These are phyloP conservation scores for Lytechinus variegatus DNA, from an alignment of 35 echinoderm and acorn worm genomes.

Conservation along the genomic window DNA sequence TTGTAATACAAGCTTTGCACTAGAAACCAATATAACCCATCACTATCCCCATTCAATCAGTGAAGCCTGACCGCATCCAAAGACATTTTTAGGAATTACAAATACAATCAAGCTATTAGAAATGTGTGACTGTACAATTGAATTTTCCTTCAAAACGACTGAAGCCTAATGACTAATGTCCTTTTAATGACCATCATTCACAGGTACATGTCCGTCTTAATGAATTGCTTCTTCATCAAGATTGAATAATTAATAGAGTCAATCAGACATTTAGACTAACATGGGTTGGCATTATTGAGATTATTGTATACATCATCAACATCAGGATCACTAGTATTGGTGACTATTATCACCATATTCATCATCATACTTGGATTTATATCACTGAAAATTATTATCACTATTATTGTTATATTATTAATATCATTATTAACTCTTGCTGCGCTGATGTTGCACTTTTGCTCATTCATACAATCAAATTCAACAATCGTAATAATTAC, in stretches of 20 bases:
- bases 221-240: neutral
- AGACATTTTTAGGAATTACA: neutral
- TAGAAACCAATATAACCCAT: neutral
- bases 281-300: neutral
- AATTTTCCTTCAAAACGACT: neutral
- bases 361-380: no score
- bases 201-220: neutral
- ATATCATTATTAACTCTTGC: no score
- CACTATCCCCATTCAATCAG: neutral
- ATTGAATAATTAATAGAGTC: neutral
- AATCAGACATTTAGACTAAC: neutral
- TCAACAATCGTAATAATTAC: no score
- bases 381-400: no score
- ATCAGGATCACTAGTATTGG: no score
- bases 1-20: neutral
- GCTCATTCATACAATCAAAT: no score
- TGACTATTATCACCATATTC: no score
- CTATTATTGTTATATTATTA: no score
- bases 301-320: no score
- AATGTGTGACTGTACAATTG: neutral
- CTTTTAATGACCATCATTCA: neutral
- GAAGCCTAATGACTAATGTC: neutral
- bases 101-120: neutral
- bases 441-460: no score
- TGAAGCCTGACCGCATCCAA: neutral